Base-by-base conservation (phyloP, 2,113 vertebrate species). In the Gymnarchus niloticus region DNA sequence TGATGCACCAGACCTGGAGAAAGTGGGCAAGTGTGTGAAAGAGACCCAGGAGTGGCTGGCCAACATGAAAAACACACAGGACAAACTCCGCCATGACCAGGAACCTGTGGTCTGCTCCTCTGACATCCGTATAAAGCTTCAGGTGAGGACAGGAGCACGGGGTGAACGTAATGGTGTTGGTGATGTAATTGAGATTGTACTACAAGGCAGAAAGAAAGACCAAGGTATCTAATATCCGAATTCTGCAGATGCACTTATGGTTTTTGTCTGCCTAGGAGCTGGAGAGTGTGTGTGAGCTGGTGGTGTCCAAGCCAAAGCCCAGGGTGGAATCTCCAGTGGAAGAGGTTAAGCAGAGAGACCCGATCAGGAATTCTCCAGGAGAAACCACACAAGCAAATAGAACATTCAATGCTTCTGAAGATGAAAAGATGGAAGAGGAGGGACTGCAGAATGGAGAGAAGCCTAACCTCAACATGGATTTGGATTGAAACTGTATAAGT, bases 31-130 rank as follows among this genome's bases (percentile, higher is more conserved):
- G 59, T 93, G 92, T 88, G 92, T 95, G 41, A 89, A 92, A 19
- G 95, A 96, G 85, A 90, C 92, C 33, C 92, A 91, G 37, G 93
- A 95, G 77, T 96, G 95, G 96, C 94, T 96, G 95, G 95, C 93
- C 87, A 94, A 92, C n/a, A 88, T 91, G 86, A 92, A 94, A 88
- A 94, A 91, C 33, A 91, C 92, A 14, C 95, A 96, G 86, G 92
- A 94, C 52, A 93, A 92, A 89, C 93, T 91, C 86, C 93, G 90
- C 81, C 92, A 92, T 6, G 90, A 95, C 85, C 93, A 95, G 85
- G 93, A 96, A 85, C 95, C 95, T 0, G 91, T 90, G 61, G 93
- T 96, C 17, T 90, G 56, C 85, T 91, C 89, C 23, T 89, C 89
- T 87, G 93, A 96, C 86, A 95, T 96, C 85, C 92, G 92, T 88